Percentiles rank a stretch among this genome's conserved stretches.
These are phyloP conservation scores for Drosophila differens DNA, from an alignment of 2,888 invertebrate species.

Conservation along the genomic window DNA sequence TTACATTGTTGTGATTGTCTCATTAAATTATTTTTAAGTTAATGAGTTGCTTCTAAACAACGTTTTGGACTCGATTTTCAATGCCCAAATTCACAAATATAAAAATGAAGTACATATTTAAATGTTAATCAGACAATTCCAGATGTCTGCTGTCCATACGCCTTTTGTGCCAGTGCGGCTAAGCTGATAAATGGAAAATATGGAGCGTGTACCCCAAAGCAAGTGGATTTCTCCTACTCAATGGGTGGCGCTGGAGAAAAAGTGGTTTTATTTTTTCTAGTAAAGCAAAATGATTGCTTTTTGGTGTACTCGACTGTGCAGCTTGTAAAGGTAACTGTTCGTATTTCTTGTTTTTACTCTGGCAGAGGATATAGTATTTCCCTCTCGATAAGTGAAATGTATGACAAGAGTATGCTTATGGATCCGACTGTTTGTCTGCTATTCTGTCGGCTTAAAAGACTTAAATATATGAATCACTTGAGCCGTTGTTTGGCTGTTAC, in stretches of 20 bases:
- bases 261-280: conserved; percentile 16
- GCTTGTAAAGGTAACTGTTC: not conserved
- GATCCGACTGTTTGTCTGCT: not conserved
- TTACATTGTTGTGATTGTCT: not conserved
- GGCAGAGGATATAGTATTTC: not conserved
- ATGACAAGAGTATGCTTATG: not conserved
- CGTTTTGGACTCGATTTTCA: not conserved
- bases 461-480: not conserved
- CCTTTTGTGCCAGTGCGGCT: conserved; percentile 25
- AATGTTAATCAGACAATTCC: not conserved
- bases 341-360: not conserved
- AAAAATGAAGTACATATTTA: conserved; percentile 23
- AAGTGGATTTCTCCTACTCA: conserved; percentile 51
- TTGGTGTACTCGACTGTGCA: conserved; percentile 34
- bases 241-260: conserved; percentile 5
- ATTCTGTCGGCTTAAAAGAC: not conserved
- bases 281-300: conserved; percentile 34
- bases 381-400: not conserved
- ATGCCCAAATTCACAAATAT: not conserved
- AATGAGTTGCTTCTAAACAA: not conserved
- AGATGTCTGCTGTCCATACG: not conserved
- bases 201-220: conserved; percentile 12
- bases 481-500: not conserved
- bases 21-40: not conserved
- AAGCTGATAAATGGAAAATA: conserved; percentile 11